Conservation (phyloP, 1,140 invertebrate species). For the Zaprionus lachaisei region DNA sequence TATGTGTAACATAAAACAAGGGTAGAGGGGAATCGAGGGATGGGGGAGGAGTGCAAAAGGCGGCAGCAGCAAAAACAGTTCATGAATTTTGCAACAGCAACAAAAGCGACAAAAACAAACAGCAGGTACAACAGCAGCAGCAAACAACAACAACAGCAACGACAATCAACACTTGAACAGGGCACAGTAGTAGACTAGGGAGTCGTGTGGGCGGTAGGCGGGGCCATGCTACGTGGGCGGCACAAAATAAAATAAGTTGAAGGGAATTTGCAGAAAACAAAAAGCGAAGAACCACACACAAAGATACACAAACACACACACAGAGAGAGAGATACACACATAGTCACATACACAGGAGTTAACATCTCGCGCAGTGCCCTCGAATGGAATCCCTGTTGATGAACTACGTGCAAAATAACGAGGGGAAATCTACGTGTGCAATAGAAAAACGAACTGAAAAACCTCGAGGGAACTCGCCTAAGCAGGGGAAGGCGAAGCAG, state of each 20-base stretch:
- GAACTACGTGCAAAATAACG: constrained; percentile 28
- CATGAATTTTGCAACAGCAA: constrained; percentile 78
- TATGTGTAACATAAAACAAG: constrained; percentile 79
- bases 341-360: constrained; percentile 3
- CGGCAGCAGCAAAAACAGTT: constrained; percentile 68
- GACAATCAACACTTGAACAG: constrained; percentile 47
- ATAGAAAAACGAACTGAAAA: constrained; percentile 16
- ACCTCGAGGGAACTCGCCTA: not conserved
- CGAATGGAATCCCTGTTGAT: constrained; percentile 22
- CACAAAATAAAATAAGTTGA: constrained; percentile 61
- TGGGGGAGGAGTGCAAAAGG: not conserved
- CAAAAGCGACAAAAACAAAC: constrained; percentile 75
- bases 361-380: constrained; percentile 15
- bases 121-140: constrained; percentile 47
- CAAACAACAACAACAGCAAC: constrained; percentile 59
- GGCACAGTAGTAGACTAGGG: constrained; percentile 6
- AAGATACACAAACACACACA: not conserved
- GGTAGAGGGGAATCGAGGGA: not conserved
- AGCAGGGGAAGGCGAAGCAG: not conserved
- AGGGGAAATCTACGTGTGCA: constrained; percentile 28
- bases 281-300: constrained; percentile 42
- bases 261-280: constrained; percentile 63
- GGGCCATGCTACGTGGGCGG: constrained; percentile 30
- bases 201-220: constrained; percentile 17
- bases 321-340: not conserved